Base-by-base conservation (phyloP, 2,113 vertebrate species). In the Andinoacara biseriatus region DNA sequence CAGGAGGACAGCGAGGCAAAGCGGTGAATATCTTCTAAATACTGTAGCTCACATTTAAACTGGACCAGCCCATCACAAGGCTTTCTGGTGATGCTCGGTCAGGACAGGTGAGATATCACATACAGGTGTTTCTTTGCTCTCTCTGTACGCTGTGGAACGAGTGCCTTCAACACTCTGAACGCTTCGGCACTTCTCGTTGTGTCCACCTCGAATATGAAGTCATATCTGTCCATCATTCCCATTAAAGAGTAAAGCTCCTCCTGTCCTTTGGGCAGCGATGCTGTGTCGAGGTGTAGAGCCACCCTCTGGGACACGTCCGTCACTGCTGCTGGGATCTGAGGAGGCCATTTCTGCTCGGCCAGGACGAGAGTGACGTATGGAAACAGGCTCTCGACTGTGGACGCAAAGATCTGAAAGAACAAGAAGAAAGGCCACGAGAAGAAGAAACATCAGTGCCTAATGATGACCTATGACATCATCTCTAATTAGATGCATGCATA, bases 291-390 rank as follows among this genome's bases (percentile, higher is more conserved):
- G 88, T 96, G 95, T 52, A 97, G 92, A 13, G 95, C 96, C 82
- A 96, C 88, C 1, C 93, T 91, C 72, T 97, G 96, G 88, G 94
- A 93, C 76, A 94, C 74, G 1, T 87, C 88, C 24, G 74, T 15
- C 78, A 74, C 90, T 22, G 67, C 57, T n/a, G 2, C 87, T 76
- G 29, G 90, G 69, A 74, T 22, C 20, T 14, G 29, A 54, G 69
- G 69, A 74, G 49, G 69, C 94, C 96, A 96, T 7, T 5, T 82
- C 10, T 56, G 78, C 52, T 46, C 17, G 0, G 14, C 38, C 58
- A 94, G 95, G 14, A 95, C 96, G 10, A 96, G 43, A 0, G 96
- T 96, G 63, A 96, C 88, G 0, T 93, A 90, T 6, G 96, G 95
- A 62, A 96, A 96, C 7, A 95, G 69, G 20, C 74, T 72, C 3